Conservation (phyloP, 2,113 vertebrate genomes). For the Triplophysa tibetana region DNA sequence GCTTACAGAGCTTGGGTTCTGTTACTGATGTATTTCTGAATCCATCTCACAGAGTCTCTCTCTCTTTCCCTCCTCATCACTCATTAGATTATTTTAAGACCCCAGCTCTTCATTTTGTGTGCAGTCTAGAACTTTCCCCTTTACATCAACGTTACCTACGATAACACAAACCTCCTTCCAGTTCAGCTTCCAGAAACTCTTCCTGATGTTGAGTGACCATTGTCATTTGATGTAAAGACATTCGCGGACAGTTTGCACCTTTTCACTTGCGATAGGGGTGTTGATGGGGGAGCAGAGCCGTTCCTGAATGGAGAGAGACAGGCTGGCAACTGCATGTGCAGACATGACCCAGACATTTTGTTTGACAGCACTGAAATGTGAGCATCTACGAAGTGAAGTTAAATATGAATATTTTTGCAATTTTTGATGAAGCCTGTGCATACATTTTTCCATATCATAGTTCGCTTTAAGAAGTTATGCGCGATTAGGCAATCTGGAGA, state of each 20-base stretch:
- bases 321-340: conserved; percentile 7
- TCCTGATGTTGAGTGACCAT: conserved; percentile 12
- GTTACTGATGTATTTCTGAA: neutral
- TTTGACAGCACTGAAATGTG: neutral
- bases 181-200: conserved; percentile 27
- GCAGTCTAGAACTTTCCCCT: neutral
- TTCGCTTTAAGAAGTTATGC: too few species aligned
- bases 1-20: neutral
- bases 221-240: conserved; percentile 31
- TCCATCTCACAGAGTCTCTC: neutral
- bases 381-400: neutral
- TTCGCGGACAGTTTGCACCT: conserved; percentile 47
- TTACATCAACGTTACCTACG: neutral
- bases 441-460: too few species aligned
- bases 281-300: conserved; percentile 27
- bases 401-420: neutral
- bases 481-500: too few species aligned
- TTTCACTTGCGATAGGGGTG: neutral
- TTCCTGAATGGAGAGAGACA: neutral
- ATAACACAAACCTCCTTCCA: neutral
- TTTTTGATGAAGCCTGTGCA: too few species aligned
- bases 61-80: conserved; percentile 19
- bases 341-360: conserved; percentile 22
- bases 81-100: conserved; percentile 15
- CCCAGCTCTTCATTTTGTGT: neutral